Evolutionary conservation across 2,113 vertebrate species (phyloP).

Genomic region (Taurulus bubalis): DNA sequence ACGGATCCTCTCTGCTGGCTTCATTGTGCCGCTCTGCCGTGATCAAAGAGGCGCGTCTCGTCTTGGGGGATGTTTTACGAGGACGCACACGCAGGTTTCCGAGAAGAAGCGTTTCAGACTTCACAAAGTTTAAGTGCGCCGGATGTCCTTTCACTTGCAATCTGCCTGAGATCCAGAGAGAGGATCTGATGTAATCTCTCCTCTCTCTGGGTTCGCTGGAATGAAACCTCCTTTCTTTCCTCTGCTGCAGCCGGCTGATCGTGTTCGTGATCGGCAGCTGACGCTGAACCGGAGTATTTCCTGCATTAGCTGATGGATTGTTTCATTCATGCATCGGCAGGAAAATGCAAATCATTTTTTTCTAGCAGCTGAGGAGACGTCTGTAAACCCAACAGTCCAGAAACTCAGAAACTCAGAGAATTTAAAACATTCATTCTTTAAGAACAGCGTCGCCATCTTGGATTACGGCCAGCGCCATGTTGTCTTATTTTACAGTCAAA

Average conservation of each 20-base stretch:
- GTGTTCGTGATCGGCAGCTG: background rate
- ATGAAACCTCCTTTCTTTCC: slow-evolving; percentile 11
- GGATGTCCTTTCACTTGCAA: slow-evolving; percentile 56
- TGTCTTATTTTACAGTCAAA: too few relatives aligned
- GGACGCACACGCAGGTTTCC: slow-evolving; percentile 50
- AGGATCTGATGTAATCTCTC: slow-evolving; percentile 58
- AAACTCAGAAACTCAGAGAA: too few relatives aligned
- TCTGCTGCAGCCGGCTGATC: background rate
- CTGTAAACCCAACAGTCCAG: background rate
- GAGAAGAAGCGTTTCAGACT: slow-evolving; percentile 46
- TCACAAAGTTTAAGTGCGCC: slow-evolving; percentile 52
- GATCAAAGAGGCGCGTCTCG: slow-evolving; percentile 62
- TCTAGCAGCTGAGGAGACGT: too few relatives aligned
- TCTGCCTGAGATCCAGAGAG: slow-evolving; percentile 59
- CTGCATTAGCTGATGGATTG: background rate
- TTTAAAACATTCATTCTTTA: too few relatives aligned
- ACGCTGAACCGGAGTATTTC: background rate
- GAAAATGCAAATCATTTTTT: background rate
- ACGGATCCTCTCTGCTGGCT: too few relatives aligned
- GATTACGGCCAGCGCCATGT: too few relatives aligned
- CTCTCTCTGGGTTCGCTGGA: slow-evolving; percentile 29
- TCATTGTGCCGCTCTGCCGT: too few relatives aligned
- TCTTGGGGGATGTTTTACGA: slow-evolving; percentile 36
- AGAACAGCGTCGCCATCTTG: too few relatives aligned
- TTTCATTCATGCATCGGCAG: background rate